Base-by-base conservation (phyloP, 1,140 invertebrate genomes). In the Elysia chlorotica region DNA sequence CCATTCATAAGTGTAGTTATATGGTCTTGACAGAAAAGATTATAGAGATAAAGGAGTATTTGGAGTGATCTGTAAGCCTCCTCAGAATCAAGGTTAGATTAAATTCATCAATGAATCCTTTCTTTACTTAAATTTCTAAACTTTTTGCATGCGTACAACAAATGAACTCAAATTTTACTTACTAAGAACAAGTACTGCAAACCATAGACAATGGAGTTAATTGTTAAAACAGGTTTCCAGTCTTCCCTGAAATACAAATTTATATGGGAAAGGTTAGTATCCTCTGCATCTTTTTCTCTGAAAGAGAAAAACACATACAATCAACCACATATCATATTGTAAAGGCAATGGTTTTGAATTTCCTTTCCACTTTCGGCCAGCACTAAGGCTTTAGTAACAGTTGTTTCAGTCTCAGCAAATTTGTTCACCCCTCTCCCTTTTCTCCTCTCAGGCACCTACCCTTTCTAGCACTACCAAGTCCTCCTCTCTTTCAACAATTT, bases 221-320 rank as follows among this genome's bases (percentile, higher is more conserved):
- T 96, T 56, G 96, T 98, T 68, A 99, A 90, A 72, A 99, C 97
- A 75, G 97, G 97, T 88, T 99, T 99, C 97, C 97, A 99, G 89
- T 99, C 97, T 92, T 99, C 97, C 84, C 97, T 89, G 78, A 28
- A 82, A 83, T 61, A 70, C 25, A 68, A 38, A 65, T 19, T 28
- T 14, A n/a, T 14, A 19, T 59, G 25, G 19, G 14, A 28, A 25
- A 17, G 28, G 33, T 14, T 37, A 37, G 10, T 36, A 65, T 14
- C 38, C 31, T 65, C 17, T 19, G 10, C 23, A 37, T 36, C 23
- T 65, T 35, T 38, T 31, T 37, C 4, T 36, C 23, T 37, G 31
- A 28, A 36, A n/a, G n/a, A n/a, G n/a, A n/a, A n/a, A n/a, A n/a
- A n/a, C n/a, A n/a, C n/a, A n/a, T n/a, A n/a, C n/a, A n/a, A n/a